Evolutionary conservation across 2,888 invertebrate genomes (phyloP).

Genomic region (Drosophila meridionalis): DNA sequence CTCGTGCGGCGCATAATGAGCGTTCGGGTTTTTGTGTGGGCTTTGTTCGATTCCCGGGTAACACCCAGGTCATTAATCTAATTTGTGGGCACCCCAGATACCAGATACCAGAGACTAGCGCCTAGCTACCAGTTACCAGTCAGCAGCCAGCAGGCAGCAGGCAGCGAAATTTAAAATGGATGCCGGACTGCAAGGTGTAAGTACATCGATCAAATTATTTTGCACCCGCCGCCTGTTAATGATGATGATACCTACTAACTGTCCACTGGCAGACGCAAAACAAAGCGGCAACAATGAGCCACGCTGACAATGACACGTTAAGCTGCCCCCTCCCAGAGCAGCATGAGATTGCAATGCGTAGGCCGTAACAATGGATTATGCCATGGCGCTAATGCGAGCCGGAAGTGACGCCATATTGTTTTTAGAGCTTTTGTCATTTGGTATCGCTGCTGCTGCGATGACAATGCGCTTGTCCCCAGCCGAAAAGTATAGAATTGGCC

Average conservation of each 20-base stretch:
- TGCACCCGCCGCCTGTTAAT: slow-evolving; percentile 56
- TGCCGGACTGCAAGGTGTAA: slow-evolving; percentile 59
- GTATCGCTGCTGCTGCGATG: slow-evolving; percentile 51
- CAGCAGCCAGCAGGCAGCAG: background rate
- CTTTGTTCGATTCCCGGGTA: slow-evolving; percentile 7
- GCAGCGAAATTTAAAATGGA: slow-evolving; percentile 61
- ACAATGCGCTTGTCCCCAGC: slow-evolving; percentile 51
- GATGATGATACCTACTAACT: slow-evolving; percentile 65
- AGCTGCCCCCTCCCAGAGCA: slow-evolving; percentile 47
- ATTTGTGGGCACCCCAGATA: slow-evolving; percentile 50
- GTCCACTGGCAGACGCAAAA: slow-evolving; percentile 18
- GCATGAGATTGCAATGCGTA: slow-evolving; percentile 59
- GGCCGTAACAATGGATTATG: slow-evolving; percentile 50
- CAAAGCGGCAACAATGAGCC: slow-evolving; percentile 29
- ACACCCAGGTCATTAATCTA: slow-evolving; percentile 73
- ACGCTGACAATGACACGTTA: slow-evolving; percentile 69
- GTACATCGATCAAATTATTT: slow-evolving; percentile 70
- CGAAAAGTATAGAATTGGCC: slow-evolving; percentile 17
- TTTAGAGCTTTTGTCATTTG: slow-evolving; percentile 69
- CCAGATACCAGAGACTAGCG: background rate
- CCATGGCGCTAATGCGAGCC: slow-evolving; percentile 66
- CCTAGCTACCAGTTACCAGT: background rate
- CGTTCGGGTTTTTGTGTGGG: slow-evolving; percentile 19
- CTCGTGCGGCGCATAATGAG: slow-evolving; percentile 79
- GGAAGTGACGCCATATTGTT: slow-evolving; percentile 80